Percentiles rank a stretch among this genome's conserved stretches.
These are phyloP conservation scores for Protaetia brevitarsis DNA, from an alignment of 1,140 invertebrate species.

Conservation along the genomic window DNA sequence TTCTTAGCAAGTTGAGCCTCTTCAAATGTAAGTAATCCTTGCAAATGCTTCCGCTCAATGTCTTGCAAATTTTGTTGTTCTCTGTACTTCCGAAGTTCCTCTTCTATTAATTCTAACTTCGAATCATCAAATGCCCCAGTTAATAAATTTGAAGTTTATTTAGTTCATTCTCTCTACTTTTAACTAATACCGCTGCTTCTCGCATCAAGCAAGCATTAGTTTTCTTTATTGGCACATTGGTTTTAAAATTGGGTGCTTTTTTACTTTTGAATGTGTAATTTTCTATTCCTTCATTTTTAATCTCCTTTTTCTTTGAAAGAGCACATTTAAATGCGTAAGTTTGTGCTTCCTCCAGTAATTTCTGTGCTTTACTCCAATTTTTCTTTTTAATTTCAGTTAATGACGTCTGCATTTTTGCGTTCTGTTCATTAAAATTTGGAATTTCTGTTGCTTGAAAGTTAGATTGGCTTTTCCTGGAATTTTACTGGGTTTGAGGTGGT, in stretches of 20 bases:
- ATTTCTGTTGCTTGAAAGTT: slow-evolving; percentile 6
- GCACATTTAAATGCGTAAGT: slow-evolving; percentile 32
- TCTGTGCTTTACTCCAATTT: slow-evolving; percentile 50
- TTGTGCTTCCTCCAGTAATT: slow-evolving; percentile 47
- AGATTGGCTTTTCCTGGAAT: not conserved
- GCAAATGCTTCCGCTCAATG: slow-evolving; percentile 56
- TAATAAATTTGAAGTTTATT: slow-evolving; percentile 52
- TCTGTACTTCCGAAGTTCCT: slow-evolving; percentile 48
- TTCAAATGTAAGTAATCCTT: slow-evolving; percentile 55
- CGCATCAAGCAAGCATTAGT: slow-evolving; percentile 52
- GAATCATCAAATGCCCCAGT: slow-evolving; percentile 47
- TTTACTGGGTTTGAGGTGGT: not conserved
- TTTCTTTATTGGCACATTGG: slow-evolving; percentile 47
- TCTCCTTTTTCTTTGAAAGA: slow-evolving; percentile 41
- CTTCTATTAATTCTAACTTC: slow-evolving; percentile 48
- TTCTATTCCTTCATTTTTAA: slow-evolving; percentile 30
- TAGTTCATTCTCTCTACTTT: slow-evolving; percentile 53
- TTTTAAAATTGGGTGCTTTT: slow-evolving; percentile 35
- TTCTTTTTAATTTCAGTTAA: slow-evolving; percentile 45
- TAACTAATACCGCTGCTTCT: slow-evolving; percentile 49
- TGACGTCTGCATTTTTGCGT: slow-evolving; percentile 44
- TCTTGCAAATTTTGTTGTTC: slow-evolving; percentile 52
- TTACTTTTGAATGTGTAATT: slow-evolving; percentile 16
- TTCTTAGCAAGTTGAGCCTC: slow-evolving; percentile 56
- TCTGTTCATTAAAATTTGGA: slow-evolving; percentile 30